Evolutionary conservation across 2,113 vertebrate genomes (phyloP), one percentile per base, ranked within the genome.

Genomic region (Phrynocephalus versicolor): DNA sequence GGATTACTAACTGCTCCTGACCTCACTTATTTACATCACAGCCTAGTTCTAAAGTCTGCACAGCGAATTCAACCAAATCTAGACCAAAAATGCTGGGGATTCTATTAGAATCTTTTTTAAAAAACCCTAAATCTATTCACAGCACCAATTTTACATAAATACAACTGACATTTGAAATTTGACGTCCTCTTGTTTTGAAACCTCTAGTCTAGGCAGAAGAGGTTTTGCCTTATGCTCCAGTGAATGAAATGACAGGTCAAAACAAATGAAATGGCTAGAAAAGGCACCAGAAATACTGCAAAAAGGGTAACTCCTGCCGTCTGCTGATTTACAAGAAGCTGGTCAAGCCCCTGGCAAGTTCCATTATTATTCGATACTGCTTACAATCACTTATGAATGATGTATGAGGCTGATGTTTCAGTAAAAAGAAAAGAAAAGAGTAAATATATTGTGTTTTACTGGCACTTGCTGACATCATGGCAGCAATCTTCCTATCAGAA

Each of bases 311-410:
- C 69, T 79, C 30, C 0, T 1, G 51, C 23, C 19, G n/a, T n/a
- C 55, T 89, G 71, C 18, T 57, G 70, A 86, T 74, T 82, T 71
- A 81, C n/a, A 79, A 60, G 30, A 86, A 60, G 0, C 23, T 65
- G 62, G 13, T 41, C 25, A 70, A 85, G 58, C 23, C 15, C 8
- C 72, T 1, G 60, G 57, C 55, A 86, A 33, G n/a, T 1, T n/a
- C n/a, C 2, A 0, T 39, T 86, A 82, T 75, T 72, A 70, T 88
- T 79, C 1, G 14, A 87, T 6, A 73, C 19, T 80, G 14, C 81
- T 85, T 67, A 74, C 30, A 86, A 39, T 85, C 87, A 85, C 27
- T 88, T 27, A n/a, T 86, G 85, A 92, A 91, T 75, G 81, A 70
- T 75, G 6, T 13, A 69, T 69, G n/a, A 82, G 41, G 6, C 35